These are phyloP conservation scores for Xestia ashworthii DNA, from an alignment of 2,888 invertebrate species.

Conservation along the genomic window DNA sequence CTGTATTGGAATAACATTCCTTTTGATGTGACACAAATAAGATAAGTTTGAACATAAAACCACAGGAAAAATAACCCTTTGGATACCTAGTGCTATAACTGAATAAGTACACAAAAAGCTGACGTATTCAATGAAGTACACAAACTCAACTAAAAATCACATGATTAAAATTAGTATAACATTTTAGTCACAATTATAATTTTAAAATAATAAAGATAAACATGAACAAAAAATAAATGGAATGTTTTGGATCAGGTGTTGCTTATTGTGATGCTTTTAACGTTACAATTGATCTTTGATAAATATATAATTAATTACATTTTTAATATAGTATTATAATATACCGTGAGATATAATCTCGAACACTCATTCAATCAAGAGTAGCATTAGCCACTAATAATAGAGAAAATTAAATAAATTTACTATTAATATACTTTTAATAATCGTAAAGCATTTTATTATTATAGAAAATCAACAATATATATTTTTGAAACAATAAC, in stretches of 20 bases:
- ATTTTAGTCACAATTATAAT: conserved; percentile 54
- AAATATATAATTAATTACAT: conserved; percentile 66
- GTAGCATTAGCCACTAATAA: conserved; percentile 79
- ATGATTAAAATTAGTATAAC: conserved; percentile 62
- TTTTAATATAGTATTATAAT: conserved; percentile 64
- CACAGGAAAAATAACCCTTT: conserved; percentile 73
- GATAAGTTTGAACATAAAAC: conserved; percentile 76
- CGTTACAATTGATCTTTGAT: conserved; percentile 77
- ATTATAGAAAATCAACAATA: conserved; percentile 67
- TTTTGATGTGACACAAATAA: conserved; percentile 54
- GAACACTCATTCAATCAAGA: conserved; percentile 76
- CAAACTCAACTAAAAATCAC: conserved; percentile 66
- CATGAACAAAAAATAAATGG: conserved; percentile 75
- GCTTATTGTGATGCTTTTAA: conserved; percentile 76
- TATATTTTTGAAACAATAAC: conserved; percentile 61
- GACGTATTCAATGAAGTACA: conserved; percentile 63
- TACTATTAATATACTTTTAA: conserved; percentile 45
- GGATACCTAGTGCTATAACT: conserved; percentile 67
- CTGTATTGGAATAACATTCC: conserved; percentile 61
- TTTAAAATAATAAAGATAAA: conserved; percentile 54
- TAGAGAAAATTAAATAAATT: conserved; percentile 62
- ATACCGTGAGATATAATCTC: conserved; percentile 76
- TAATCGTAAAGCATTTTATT: conserved; percentile 55
- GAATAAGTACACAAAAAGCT: conserved; percentile 64
- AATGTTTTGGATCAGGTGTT: conserved; percentile 77